phyloP scores from a whole-genome alignment of 1,140 invertebrate genomes.

The Calliphora vicina region DNA sequence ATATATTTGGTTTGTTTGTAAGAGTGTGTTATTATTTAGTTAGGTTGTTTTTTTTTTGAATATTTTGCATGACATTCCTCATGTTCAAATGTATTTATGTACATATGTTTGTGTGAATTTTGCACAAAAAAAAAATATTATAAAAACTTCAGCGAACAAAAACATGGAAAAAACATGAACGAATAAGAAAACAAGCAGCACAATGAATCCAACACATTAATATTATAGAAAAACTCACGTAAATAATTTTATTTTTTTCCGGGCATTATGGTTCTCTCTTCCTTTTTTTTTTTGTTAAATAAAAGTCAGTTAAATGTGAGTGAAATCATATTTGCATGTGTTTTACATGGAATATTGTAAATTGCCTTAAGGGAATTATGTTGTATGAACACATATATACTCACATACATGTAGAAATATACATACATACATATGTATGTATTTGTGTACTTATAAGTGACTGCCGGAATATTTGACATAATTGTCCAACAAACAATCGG shows the following conservation, averaged over 20 bases:
- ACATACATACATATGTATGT: no score
- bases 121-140: not conserved
- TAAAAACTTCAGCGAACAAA: not conserved
- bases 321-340: not conserved
- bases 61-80: not conserved
- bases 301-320: not conserved
- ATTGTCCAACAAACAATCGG: not conserved
- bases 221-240: not conserved
- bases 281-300: not conserved
- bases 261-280: not conserved
- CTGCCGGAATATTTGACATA: not conserved
- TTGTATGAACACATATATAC: no score
- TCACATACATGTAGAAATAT: no score
- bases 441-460: not conserved
- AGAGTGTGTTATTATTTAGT: not conserved
- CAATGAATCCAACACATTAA: not conserved
- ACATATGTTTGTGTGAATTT: not conserved
- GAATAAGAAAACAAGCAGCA: not conserved
- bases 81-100: not conserved
- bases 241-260: not conserved
- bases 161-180: not conserved
- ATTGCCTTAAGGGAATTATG: not conserved
- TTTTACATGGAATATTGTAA: not conserved
- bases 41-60: not conserved
- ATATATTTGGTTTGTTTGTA: not conserved